phyloP scores from a whole-genome alignment of 92 coral and sea anemone species.

The Epizoanthus scotinus region DNA sequence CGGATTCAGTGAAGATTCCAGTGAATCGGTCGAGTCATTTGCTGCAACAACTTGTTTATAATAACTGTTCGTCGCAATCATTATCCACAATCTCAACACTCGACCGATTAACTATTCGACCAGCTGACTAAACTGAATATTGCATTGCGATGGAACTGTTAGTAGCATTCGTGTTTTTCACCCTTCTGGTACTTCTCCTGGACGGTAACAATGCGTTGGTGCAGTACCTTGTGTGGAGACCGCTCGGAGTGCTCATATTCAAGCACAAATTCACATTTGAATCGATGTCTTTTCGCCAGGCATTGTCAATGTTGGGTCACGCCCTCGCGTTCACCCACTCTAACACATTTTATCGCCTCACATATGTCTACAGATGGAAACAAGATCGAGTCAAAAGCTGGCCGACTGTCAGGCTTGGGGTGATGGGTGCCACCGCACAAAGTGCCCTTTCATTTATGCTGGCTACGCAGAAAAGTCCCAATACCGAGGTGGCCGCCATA shows the following conservation, averaged over 20 bases:
- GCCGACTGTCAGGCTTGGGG: neutral
- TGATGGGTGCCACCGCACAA: neutral
- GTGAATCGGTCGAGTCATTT: too few species aligned
- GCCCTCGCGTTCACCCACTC: constrained; percentile 4
- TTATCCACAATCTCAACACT: too few species aligned
- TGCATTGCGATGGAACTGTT: neutral
- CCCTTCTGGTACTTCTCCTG: neutral
- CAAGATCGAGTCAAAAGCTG: neutral
- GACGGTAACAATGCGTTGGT: neutral
- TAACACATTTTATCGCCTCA: neutral
- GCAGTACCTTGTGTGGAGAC: neutral
- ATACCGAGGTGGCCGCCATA: neutral
- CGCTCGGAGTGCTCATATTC: neutral
- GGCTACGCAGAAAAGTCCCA: neutral
- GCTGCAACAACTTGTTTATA: too few species aligned
- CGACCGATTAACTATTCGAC: too few species aligned
- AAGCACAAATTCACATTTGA: neutral
- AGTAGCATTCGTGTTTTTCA: neutral
- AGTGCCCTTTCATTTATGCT: constrained; percentile 6
- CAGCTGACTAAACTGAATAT: too few species aligned
- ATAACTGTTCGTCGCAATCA: too few species aligned
- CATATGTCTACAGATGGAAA: constrained; percentile 2
- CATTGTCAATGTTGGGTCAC: neutral
- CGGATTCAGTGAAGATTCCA: too few species aligned
- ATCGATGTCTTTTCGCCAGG: constrained; percentile 5